Conservation (phyloP, 2,797 vertebrate genomes). For the Argya squamiceps region DNA sequence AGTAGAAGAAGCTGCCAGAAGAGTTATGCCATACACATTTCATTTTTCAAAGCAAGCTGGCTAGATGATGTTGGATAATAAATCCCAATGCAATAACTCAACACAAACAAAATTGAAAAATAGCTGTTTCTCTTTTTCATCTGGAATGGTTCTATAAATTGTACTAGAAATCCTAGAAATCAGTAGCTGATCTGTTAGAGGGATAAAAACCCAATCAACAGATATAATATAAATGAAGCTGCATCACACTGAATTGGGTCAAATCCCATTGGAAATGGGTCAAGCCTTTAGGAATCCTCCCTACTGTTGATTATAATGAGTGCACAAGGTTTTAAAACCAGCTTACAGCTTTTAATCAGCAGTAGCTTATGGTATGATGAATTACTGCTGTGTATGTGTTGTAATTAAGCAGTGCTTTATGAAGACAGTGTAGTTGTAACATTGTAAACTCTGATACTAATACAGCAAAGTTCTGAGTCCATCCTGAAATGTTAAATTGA, state of each 20-base stretch:
- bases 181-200: background rate
- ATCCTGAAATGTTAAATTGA: background rate
- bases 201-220: conserved; percentile 15
- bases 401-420: conserved; percentile 31
- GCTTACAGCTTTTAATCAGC: conserved; percentile 63
- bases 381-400: conserved; percentile 1
- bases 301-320: conserved; percentile 61
- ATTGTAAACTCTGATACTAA: background rate
- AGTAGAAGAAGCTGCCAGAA: background rate
- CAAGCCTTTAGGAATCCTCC: conserved; percentile 41
- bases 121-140: background rate
- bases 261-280: conserved; percentile 45
- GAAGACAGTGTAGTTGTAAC: background rate
- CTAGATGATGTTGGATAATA: background rate
- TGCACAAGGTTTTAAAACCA: conserved; percentile 57
- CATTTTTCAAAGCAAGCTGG: background rate
- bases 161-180: background rate
- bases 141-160: background rate
- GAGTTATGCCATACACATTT: background rate
- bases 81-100: background rate
- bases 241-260: conserved; percentile 35
- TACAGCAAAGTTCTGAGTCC: background rate
- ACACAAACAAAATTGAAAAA: background rate
- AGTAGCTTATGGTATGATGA: conserved; percentile 39
- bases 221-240: conserved; percentile 22